Percentiles rank a stretch among this genome's conserved stretches.
Evolutionary conservation across 2,797 vertebrate genomes (phyloP).

Genomic region (Trachops cirrhosus): DNA sequence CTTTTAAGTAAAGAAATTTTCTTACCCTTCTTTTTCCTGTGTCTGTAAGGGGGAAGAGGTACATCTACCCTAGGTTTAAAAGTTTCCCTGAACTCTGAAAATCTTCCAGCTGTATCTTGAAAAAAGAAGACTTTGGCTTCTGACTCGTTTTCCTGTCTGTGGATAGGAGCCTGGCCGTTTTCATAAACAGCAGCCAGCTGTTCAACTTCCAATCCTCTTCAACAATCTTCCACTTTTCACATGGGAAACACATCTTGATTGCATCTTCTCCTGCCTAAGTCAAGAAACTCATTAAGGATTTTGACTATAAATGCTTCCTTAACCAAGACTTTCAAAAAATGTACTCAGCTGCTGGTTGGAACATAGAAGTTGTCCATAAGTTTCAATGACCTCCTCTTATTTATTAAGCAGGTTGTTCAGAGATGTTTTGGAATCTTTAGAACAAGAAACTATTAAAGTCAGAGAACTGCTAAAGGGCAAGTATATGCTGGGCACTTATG

Average conservation of each 20-base stretch:
- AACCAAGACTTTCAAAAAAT: background rate
- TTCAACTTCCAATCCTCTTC: constrained; percentile 42
- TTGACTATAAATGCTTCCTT: constrained; percentile 48
- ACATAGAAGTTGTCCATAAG: background rate
- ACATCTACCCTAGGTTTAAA: constrained; percentile 4
- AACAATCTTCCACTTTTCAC: constrained; percentile 40
- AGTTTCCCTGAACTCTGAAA: constrained; percentile 44
- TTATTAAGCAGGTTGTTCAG: constrained; percentile 1
- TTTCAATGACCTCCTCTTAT: background rate
- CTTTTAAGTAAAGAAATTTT: background rate
- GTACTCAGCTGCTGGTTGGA: background rate
- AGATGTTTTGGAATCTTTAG: background rate
- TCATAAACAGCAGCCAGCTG: constrained; percentile 74
- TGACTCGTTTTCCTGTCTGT: constrained; percentile 67
- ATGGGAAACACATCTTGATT: constrained; percentile 48
- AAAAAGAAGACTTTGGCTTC: constrained; percentile 64
- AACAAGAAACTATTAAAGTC: background rate
- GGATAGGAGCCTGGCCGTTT: constrained; percentile 59
- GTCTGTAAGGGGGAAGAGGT: background rate
- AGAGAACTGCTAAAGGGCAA: background rate
- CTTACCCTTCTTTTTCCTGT: background rate
- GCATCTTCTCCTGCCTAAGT: constrained; percentile 26
- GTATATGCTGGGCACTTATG: background rate
- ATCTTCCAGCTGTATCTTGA: constrained; percentile 69
- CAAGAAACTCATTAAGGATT: constrained; percentile 60